These are phyloP conservation scores for Ochropacha duplaris DNA, from an alignment of 2,888 invertebrate species.

Conservation along the genomic window DNA sequence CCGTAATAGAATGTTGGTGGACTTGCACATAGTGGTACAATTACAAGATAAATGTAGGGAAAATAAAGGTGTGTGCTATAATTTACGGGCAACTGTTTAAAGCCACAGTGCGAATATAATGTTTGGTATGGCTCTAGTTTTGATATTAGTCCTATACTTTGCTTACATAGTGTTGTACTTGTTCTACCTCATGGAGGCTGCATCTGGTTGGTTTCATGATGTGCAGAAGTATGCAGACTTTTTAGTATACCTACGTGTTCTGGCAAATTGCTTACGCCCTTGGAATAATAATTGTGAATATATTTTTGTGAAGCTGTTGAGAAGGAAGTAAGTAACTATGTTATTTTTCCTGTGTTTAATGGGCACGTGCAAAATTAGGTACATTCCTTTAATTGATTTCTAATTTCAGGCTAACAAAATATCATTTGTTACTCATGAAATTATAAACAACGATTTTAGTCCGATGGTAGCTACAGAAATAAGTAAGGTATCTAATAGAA, in stretches of 20 bases:
- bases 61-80: slow-evolving; percentile 50
- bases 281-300: slow-evolving; percentile 41
- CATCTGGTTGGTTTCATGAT: slow-evolving; percentile 57
- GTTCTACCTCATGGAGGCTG: slow-evolving; percentile 71
- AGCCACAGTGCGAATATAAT: slow-evolving; percentile 35
- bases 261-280: slow-evolving; percentile 56
- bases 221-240: slow-evolving; percentile 48
- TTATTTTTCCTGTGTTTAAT: not conserved
- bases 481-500: slow-evolving; percentile 15
- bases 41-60: slow-evolving; percentile 50
- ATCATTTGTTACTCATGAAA: slow-evolving; percentile 50
- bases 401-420: slow-evolving; percentile 55
- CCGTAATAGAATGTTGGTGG: slow-evolving; percentile 30
- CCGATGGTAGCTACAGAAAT: slow-evolving; percentile 52
- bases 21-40: slow-evolving; percentile 32
- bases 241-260: slow-evolving; percentile 49
- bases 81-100: slow-evolving; percentile 52
- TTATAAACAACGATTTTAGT: slow-evolving; percentile 54
- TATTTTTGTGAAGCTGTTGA: slow-evolving; percentile 48
- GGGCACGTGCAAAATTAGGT: too few species aligned
- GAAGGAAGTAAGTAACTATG: slow-evolving; percentile 38
- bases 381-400: not conserved
- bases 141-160: slow-evolving; percentile 43
- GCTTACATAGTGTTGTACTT: slow-evolving; percentile 51
- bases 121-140: slow-evolving; percentile 47